These are phyloP conservation scores for Macrophya alboannulata DNA, from an alignment of 2,888 invertebrate species.

Conservation along the genomic window DNA sequence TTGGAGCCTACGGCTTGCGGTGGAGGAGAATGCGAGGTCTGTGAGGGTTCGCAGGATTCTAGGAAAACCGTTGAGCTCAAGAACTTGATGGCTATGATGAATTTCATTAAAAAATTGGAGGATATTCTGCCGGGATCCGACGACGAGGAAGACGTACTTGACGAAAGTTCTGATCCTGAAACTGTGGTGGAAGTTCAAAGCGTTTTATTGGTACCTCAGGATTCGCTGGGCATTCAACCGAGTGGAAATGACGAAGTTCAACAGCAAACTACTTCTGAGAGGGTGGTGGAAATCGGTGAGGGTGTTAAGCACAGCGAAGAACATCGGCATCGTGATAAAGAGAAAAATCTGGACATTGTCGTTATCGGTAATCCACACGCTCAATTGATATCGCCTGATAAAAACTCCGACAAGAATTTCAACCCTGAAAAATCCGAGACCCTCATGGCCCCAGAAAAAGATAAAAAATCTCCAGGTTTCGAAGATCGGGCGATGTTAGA, in stretches of 20 bases:
- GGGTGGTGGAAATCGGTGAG: slow-evolving; percentile 59
- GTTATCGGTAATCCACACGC: not conserved
- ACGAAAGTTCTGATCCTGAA: slow-evolving; percentile 50
- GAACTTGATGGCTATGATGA: slow-evolving; percentile 66
- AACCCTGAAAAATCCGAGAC: not conserved
- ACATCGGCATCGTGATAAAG: not conserved
- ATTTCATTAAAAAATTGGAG: slow-evolving; percentile 68
- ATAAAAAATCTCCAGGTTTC: not conserved
- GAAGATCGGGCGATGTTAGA: not conserved
- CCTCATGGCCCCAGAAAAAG: not conserved
- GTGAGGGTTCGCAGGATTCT: not conserved
- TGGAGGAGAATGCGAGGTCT: not conserved
- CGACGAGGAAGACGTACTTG: slow-evolving; percentile 17
- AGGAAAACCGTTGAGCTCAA: slow-evolving; percentile 59
- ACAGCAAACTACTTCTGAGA: slow-evolving; percentile 45
- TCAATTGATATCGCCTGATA: not conserved
- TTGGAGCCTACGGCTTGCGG: not conserved
- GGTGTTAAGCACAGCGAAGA: slow-evolving; percentile 55
- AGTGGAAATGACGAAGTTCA: not conserved
- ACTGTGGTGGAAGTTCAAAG: slow-evolving; percentile 61
- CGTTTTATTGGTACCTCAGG: slow-evolving; percentile 59
- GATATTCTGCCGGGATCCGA: slow-evolving; percentile 54
- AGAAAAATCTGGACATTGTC: not conserved
- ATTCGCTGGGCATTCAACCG: slow-evolving; percentile 39
- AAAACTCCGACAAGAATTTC: not conserved